phyloP scores from a whole-genome alignment of 2,888 invertebrate genomes.

The Panopea generosa region DNA sequence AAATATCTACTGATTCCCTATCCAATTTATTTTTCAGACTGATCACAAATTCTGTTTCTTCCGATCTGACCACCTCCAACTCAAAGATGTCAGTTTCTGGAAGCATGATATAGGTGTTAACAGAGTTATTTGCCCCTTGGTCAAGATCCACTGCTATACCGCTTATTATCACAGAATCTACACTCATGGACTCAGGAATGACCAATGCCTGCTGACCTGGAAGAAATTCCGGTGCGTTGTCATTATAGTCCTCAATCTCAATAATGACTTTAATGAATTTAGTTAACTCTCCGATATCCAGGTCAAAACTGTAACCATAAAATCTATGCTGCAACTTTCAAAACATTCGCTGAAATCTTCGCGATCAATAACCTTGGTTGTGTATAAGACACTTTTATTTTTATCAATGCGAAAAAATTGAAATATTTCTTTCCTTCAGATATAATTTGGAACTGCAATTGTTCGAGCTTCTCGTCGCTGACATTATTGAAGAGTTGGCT shows the following conservation, averaged over 20 bases:
- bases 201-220: constrained; percentile 39
- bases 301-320: constrained; percentile 71
- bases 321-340: constrained; percentile 64
- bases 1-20: constrained; percentile 70
- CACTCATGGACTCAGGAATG: constrained; percentile 67
- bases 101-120: constrained; percentile 66
- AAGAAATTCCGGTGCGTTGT: constrained; percentile 73
- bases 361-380: constrained; percentile 70
- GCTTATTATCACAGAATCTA: constrained; percentile 60
- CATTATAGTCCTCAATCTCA: constrained; percentile 74
- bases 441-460: constrained; percentile 61
- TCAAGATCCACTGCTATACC: constrained; percentile 72
- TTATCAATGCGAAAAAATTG: constrained; percentile 69
- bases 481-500: constrained; percentile 53
- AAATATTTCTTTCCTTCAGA: constrained; percentile 57
- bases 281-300: constrained; percentile 50
- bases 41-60: constrained; percentile 72
- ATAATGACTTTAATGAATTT: constrained; percentile 69
- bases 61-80: constrained; percentile 57
- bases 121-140: constrained; percentile 66
- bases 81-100: constrained; percentile 66
- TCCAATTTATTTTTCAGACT: constrained; percentile 71
- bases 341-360: constrained; percentile 69
- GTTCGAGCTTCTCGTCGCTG: constrained; percentile 44
- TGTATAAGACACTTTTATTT: constrained; percentile 69